Base-by-base conservation (phyloP, 2,113 vertebrate genomes). In the Sorex fumeus region DNA sequence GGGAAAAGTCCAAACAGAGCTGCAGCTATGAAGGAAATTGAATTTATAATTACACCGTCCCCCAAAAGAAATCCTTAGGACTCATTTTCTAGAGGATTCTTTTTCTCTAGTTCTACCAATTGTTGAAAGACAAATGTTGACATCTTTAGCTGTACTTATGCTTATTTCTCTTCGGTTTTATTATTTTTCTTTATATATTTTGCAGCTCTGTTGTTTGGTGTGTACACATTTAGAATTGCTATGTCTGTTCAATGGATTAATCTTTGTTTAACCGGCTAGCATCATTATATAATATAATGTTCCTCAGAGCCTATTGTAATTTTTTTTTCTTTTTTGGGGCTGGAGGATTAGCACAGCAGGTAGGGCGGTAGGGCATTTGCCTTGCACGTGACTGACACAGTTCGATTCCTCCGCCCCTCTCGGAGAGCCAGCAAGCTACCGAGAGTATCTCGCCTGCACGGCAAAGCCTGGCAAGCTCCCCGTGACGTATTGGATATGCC, bases 1-100 rank as follows among this genome's bases (percentile, higher is more conserved):
- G 30, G 53, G 87, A 84, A 70, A 21, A 69, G 80, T 36, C 60
- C 1, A 62, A 87, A 32, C 34, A 75, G 45, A 16, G 40, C 45
- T 87, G 13, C 72, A 84, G 45, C 43, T 82, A 43, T 64, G 67
- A 84, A 79, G 32, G 16, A 75, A 70, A 80, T 36, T 28, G 34
- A 91, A 79, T 34, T 87, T 11, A 62, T 53, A 78, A 67, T 88
- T 85, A 91, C 75, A 87, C 66, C 11, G 45, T 62, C 50, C 16
- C 27, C 62, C 60, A 8, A 85, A 84, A n/a, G 45, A 76, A 57
- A 75, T 53, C 32, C 91, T 21, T 43, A 80, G 34, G 57, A 40
- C 78, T 25, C 70, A 30, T 19, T 47, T n/a, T 4, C 62, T 70
- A 45, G 62, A 8, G 70, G 40, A 64, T 27, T 72, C 81, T 94